Conservation (phyloP, 2,797 vertebrate species). For the Glossophaga mutica region DNA sequence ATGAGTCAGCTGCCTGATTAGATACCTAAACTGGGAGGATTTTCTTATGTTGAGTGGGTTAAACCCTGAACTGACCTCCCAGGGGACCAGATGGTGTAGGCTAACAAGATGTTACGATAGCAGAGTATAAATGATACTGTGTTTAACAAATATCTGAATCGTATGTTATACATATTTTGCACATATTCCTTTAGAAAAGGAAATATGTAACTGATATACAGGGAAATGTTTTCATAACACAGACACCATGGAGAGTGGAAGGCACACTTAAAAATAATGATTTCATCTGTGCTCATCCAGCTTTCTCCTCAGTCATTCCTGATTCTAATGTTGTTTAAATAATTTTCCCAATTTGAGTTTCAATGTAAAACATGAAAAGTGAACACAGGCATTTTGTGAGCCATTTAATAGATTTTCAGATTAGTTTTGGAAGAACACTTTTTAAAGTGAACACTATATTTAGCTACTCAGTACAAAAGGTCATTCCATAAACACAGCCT, state of each 20-base stretch:
- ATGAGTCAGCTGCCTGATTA: neutral
- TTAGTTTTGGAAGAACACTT: slow-evolving; percentile 57
- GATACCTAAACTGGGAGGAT: neutral
- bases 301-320: neutral
- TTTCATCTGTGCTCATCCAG: neutral
- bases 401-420: slow-evolving; percentile 23
- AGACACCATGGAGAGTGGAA: neutral
- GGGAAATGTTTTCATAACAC: neutral
- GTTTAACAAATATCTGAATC: neutral
- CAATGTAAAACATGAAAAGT: slow-evolving; percentile 35
- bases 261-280: neutral
- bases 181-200: neutral
- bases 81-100: neutral
- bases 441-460: slow-evolving; percentile 56
- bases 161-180: neutral
- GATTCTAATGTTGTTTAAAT: neutral
- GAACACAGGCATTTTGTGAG: neutral
- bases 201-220: neutral
- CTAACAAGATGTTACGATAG: neutral
- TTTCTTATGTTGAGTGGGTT: neutral
- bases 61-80: neutral
- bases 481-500: neutral
- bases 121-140: neutral
- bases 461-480: slow-evolving; percentile 52
- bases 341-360: neutral